phyloP scores from a whole-genome alignment of 2,888 invertebrate genomes.

The Meiosimyza decipiens region DNA sequence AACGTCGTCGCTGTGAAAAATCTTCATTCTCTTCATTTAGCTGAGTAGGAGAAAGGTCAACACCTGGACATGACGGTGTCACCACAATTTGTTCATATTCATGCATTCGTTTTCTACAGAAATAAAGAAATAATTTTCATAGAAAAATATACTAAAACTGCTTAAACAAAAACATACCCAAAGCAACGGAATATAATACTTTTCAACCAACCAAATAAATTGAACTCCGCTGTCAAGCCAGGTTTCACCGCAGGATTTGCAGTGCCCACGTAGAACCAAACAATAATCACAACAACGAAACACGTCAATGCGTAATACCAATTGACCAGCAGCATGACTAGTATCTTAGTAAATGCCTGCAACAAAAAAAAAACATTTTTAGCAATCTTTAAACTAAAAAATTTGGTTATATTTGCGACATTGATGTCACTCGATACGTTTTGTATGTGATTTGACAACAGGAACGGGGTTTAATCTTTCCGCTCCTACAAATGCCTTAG shows the following conservation, averaged over 20 bases:
- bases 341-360: constrained; percentile 85
- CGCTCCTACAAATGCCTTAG: not conserved
- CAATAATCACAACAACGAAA: constrained; percentile 81
- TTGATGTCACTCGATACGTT: not conserved
- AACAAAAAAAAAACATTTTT: constrained; percentile 52
- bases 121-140: constrained; percentile 1
- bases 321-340: constrained; percentile 93
- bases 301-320: constrained; percentile 92
- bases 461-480: not conserved
- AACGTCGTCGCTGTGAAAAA: constrained; percentile 89
- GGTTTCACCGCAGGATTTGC: constrained; percentile 96
- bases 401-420: too few species aligned
- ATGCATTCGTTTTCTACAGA: constrained; percentile 76
- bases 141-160: not conserved
- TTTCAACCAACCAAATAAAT: constrained; percentile 83
- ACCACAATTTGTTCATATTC: constrained; percentile 90
- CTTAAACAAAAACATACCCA: constrained; percentile 72
- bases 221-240: constrained; percentile 86
- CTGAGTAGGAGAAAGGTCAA: constrained; percentile 85
- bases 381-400: constrained; percentile 4
- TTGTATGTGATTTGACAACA: not conserved
- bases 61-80: constrained; percentile 82
- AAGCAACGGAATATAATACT: constrained; percentile 77
- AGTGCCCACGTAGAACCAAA: constrained; percentile 95
- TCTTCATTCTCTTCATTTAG: constrained; percentile 96